Evolutionary conservation across 2,888 invertebrate species (phyloP), one percentile per base, ranked within the genome.

Genomic region (Rapana venosa): DNA sequence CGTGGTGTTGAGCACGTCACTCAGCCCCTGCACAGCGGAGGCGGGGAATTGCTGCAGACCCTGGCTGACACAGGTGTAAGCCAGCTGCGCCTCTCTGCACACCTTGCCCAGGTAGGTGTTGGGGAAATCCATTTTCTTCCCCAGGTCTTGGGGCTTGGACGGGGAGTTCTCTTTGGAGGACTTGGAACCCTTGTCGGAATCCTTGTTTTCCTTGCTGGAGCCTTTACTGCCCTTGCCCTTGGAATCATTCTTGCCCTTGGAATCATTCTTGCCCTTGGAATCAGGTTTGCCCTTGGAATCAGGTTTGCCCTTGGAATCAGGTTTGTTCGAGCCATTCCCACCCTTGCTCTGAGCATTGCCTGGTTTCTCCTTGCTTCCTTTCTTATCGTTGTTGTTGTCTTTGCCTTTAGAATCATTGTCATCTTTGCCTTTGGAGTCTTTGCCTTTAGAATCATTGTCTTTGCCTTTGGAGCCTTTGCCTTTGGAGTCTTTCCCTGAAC

Each of bases 71-170:
- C 90, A 90, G 22, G 30, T 20, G 87, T 83, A 90, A 15, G 90
- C 90, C 58, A 74, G n/a, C 32, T 36, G 87, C 0, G 87, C 89
- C 61, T 90, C 89, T 58, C 32, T 36, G 77, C 90, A 90, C 85
- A 87, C 79, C n/a, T 79, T 56, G 15, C 88, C 88, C 88, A 90
- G 66, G 36, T 86, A 88, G 17, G 35, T 81, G 36, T n/a, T 36
- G 81, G 61, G 77, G 61, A 90, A 66, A 15, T 26, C 56, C 13
- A 87, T 35, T 15, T 30, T 26, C 56, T 87, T 47, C 13, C 36
- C 13, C 2, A 11, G 15, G 30, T 74, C 85, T 47, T n/a, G n/a
- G 30, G 81, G 20, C 81, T 6, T 22, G 6, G 77, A 32, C 47
- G 13, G 61, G n/a, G 47, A 47, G 56, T 11, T 56, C 0, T 17